A percentile compares a stretch with the other conserved stretches of the same genome.
Conservation (phyloP, 2,113 vertebrate species). For the Ahaetulla prasina region DNA sequence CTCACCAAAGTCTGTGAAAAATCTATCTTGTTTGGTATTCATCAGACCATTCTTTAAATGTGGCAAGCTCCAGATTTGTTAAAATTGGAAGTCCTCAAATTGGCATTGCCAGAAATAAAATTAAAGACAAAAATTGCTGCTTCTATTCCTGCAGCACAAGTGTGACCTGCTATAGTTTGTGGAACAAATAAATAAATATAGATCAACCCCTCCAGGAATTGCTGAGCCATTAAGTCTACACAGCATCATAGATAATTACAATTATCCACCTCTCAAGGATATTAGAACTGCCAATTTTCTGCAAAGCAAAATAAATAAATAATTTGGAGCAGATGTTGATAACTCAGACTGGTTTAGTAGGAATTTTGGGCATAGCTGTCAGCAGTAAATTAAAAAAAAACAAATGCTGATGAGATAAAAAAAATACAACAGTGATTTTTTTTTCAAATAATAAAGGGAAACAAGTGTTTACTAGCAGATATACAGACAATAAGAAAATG, state of each 20-base stretch:
- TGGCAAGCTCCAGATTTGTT: background rate
- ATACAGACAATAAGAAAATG: background rate
- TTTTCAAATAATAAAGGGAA: background rate
- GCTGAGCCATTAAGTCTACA: constrained; percentile 57
- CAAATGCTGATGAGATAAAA: constrained; percentile 8
- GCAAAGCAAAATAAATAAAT: constrained; percentile 60
- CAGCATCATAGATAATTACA: constrained; percentile 64
- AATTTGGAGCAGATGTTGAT: constrained; percentile 60
- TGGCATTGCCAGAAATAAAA: background rate
- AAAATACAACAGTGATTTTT: background rate
- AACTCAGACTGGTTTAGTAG: constrained; percentile 45
- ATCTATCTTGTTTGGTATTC: background rate
- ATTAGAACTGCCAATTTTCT: constrained; percentile 59
- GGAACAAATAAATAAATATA: constrained; percentile 29
- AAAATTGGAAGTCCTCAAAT: background rate
- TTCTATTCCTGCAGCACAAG: background rate
- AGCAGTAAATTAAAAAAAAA: constrained; percentile 42
- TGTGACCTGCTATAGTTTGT: background rate
- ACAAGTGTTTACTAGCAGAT: background rate
- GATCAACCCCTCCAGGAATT: constrained; percentile 16
- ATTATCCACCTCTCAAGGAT: constrained; percentile 65
- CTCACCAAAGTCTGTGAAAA: background rate
- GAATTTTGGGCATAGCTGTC: constrained; percentile 47
- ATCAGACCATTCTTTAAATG: background rate
- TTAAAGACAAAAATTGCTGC: background rate